phyloP scores from a whole-genome alignment of 64 coral and sea anemone genomes.

The Montipora foliosa region DNA sequence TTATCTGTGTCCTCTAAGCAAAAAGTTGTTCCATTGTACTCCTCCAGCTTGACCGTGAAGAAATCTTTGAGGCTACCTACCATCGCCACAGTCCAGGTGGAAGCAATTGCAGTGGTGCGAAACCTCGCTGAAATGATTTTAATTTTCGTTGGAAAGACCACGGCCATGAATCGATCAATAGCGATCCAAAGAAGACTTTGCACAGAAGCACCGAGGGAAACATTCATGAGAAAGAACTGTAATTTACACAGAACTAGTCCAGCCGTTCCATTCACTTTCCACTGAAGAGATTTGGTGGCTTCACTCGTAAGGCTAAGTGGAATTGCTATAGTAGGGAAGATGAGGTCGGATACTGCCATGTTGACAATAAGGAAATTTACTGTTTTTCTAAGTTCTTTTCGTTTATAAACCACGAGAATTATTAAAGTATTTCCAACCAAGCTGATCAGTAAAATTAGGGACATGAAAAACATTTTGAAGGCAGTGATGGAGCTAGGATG shows the following conservation, averaged over 20 bases:
- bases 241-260: conserved; percentile 48
- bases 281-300: neutral
- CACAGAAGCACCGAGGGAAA: conserved; percentile 2
- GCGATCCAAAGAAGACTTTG: conserved; percentile 49
- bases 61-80: neutral
- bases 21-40: neutral
- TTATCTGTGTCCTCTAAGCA: neutral
- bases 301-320: neutral
- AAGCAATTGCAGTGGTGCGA: neutral
- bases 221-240: conserved; percentile 2
- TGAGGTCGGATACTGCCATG: conserved; percentile 50
- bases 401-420: conserved; percentile 31
- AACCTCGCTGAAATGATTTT: neutral
- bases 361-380: conserved; percentile 56
- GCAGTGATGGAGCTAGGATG: neutral
- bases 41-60: neutral
- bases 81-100: conserved; percentile 17
- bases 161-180: conserved; percentile 30
- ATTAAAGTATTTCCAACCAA: conserved; percentile 52
- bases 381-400: conserved; percentile 7
- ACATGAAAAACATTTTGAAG: neutral
- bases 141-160: conserved; percentile 34
- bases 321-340: neutral
- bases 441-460: neutral
- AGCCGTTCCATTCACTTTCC: neutral